Evolutionary conservation across 1,140 invertebrate species (phyloP), one percentile per base, ranked within the genome.

Genomic region (Aphelinus atriplicis): DNA sequence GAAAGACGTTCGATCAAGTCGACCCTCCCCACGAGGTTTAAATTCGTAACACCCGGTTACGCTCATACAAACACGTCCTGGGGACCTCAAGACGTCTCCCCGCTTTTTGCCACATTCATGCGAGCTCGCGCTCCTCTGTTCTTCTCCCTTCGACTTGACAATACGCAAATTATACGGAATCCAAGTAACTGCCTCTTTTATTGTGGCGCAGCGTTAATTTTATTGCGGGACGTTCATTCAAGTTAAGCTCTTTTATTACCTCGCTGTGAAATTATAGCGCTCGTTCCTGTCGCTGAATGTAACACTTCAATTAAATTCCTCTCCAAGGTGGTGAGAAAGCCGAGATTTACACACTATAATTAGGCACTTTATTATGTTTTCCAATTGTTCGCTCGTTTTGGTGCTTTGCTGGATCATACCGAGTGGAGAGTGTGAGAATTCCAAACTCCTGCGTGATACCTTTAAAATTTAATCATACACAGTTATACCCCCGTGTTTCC

Each of bases 271-370:
- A 4, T 26, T 26, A 26, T 0, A 26, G 26, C 26, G 26, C 26
- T 26, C 26, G 26, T 26, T 26, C 26, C 26, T 10, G 42, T 63
- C 45, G 9, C 46, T 26, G 2, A 7, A 42, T 26, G 6, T n/a
- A 46, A 42, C n/a, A 50, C 55, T 53, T 67, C 55, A 55, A 73
- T 67, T 73, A 73, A 67, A n/a, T 50, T 60, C 65, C 43, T 47
- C 3, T 64, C 26, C 67, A 45, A 55, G 60, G 50, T 10, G 43
- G 58, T 56, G n/a, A 45, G 6, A 63, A 26, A 43, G 0, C 3
- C 61, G 61, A 45, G 26, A 26, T 26, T 26, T 26, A 26, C 26
- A 26, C 26, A 26, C 26, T 26, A 26, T 26, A 26, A 26, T 26
- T 26, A 26, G 26, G 26, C 26, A 26, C 26, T 26, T 26, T 26